Evolutionary conservation across 2,888 invertebrate species (phyloP), one percentile per base, ranked within the genome.

Genomic region (Hemicrepidius hirtus): DNA sequence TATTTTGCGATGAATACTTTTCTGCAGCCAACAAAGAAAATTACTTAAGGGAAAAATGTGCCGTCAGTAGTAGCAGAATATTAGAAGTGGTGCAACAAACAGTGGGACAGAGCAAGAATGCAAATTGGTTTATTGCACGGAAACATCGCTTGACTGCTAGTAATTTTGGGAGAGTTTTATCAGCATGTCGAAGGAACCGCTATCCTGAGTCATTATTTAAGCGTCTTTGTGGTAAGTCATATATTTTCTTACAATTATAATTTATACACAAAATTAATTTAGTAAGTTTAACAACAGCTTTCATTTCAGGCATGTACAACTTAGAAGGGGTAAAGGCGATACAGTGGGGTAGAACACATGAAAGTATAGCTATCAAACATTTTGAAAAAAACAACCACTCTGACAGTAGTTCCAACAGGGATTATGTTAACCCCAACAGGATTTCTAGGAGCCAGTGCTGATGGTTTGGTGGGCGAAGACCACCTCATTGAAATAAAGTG

Each of bases 341-440:
- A 3, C 64, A 64, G 37, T 50, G 49, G 64, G 64, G 50, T 20
- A 49, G 21, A 50, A 64, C 50, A 1, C 50, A 64, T 20, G 64
- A 50, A 64, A 46, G 32, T 13, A 32, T 28, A 10, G 63, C 63
- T 10, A 46, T 63, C 10, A n/a, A n/a, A n/a, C n/a, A n/a, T n/a
- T n/a, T n/a, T n/a, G n/a, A n/a, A n/a, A n/a, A n/a, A n/a, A n/a
- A 12, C 32, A 6, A 7, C 28, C 16, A 63, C 16, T 16, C 4
- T 63, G 6, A 46, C 9, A 1, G 40, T 59, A 6, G 6, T 10
- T 3, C 40, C 16, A 37, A 59, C 59, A 20, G 63, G 63, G 16
- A 24, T 63, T 2, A 46, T 46, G 63, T 32, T 63, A 16, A 46
- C 32, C 2, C 21, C 6, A 41, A 20, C 9, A 1, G 60, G 60